Percentiles rank a stretch among this genome's conserved stretches.
Evolutionary conservation across 1,140 invertebrate genomes (phyloP).

Genomic region (Acyrthosiphon pisum): DNA sequence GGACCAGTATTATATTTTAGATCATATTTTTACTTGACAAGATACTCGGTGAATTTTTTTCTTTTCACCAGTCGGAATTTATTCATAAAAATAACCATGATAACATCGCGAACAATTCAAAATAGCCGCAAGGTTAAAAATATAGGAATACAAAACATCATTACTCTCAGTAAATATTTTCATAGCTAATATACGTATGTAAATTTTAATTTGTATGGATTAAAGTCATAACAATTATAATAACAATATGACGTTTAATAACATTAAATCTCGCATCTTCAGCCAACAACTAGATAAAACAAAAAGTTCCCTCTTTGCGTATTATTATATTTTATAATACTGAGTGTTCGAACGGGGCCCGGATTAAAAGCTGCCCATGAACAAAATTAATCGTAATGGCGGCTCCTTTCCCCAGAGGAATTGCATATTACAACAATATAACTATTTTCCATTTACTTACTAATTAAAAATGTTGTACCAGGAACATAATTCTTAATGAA

Average conservation of each 20-base stretch:
- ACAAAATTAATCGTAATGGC: constrained; percentile 48
- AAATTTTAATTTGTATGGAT: not conserved
- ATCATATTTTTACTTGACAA: constrained; percentile 16
- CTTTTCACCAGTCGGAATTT: not conserved
- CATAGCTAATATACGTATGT: not conserved
- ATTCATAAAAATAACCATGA: not conserved
- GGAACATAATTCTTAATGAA: constrained; percentile 53
- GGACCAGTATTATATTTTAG: constrained; percentile 19
- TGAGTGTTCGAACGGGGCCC: constrained; percentile 11
- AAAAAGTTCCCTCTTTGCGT: not conserved
- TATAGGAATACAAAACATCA: not conserved
- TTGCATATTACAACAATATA: constrained; percentile 47
- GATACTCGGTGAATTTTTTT: constrained; percentile 1
- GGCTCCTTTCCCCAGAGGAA: not conserved
- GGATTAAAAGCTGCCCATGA: constrained; percentile 40
- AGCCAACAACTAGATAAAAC: not conserved
- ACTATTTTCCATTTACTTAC: constrained; percentile 50
- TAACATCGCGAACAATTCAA: not conserved
- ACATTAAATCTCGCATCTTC: not conserved
- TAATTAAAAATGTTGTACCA: constrained; percentile 52
- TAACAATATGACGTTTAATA: not conserved
- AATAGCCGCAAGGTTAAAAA: not conserved
- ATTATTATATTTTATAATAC: constrained; percentile 38
- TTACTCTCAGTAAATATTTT: constrained; percentile 9
- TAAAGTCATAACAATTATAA: not conserved